Evolutionary conservation across 2,888 invertebrate species (phyloP), one percentile per base, ranked within the genome.

Genomic region (Petrophora chlorosata): DNA sequence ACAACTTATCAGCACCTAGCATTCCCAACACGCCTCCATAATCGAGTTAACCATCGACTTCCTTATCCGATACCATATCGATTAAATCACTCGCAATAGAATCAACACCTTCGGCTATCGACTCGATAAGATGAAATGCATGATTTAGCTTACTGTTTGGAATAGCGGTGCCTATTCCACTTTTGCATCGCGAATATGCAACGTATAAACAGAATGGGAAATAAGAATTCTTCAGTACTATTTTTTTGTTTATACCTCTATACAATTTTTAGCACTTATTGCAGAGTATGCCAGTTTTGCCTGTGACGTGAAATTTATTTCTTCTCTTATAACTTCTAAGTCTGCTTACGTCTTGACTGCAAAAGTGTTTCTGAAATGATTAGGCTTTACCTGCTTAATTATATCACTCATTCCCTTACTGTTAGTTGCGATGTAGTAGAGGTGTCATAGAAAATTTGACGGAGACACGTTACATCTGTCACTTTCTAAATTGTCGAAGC

Each of bases 51-150:
- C 36, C 2, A 50, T 45, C 47, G 44, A 47, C 52, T 60, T 54
- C 53, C 52, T 47, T 44, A 51, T 43, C 35, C 47, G 65, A 68
- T 65, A 63, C 35, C 29, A 49, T 53, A 50, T 47, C 55, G 54
- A 54, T 56, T 53, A 60, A 57, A 51, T 33, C 49, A 59, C 48
- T 53, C 63, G 59, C 59, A 59, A 70, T 68, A 65, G 60, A 59
- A 42, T 59, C 58, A 50, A 63, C 67, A 65, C 67, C 66, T 62
- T 53, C 46, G 34, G 59, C 57, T 60, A 45, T 53, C 49, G 51
- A 52, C 58, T 65, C 64, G 61, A 63, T 67, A 64, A 63, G 54
- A 54, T 51, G 54, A 53, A 56, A 53, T 28, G 57, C 53, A 50
- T 56, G 49, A 45, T 56, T 58, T 40, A 45, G 34, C 41, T 42